Conservation (phyloP, 2,888 invertebrate species). For the Perdita meconis region DNA sequence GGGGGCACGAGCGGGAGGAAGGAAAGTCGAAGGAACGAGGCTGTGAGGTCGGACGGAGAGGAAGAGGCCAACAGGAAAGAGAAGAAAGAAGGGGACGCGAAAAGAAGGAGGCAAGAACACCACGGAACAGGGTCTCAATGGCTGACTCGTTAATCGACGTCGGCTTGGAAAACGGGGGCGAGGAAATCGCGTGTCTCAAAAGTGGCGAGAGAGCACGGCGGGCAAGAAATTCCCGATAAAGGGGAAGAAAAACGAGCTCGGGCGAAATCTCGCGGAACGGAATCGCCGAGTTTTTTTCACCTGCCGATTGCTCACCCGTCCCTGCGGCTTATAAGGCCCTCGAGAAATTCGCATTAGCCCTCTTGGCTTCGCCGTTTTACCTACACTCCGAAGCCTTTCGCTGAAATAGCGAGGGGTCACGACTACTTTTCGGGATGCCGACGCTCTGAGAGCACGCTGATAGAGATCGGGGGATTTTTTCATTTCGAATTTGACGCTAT, state of each 20-base stretch:
- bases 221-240: conserved; percentile 53
- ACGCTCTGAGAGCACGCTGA: too few species aligned
- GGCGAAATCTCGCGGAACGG: conserved; percentile 55
- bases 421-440: too few species aligned
- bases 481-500: too few species aligned
- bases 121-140: conserved; percentile 46
- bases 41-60: neutral
- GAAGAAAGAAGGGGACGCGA: neutral
- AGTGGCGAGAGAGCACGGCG: conserved; percentile 42
- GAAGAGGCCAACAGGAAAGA: neutral
- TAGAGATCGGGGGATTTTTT: too few species aligned
- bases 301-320: conserved; percentile 46
- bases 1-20: neutral
- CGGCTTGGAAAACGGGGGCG: conserved; percentile 41
- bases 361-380: conserved; percentile 12
- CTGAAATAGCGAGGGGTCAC: neutral
- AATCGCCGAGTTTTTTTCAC: conserved; percentile 47
- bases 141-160: conserved; percentile 62
- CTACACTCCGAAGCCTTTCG: conserved; percentile 34
- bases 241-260: conserved; percentile 54
- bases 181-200: conserved; percentile 59
- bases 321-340: conserved; percentile 29
- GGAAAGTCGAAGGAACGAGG: conserved; percentile 10
- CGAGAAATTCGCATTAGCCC: conserved; percentile 40
- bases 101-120: conserved; percentile 36